Percentiles rank a stretch among this genome's conserved stretches.
Conservation (phyloP, 2,797 vertebrate species). For the Cossypha polioptera region DNA sequence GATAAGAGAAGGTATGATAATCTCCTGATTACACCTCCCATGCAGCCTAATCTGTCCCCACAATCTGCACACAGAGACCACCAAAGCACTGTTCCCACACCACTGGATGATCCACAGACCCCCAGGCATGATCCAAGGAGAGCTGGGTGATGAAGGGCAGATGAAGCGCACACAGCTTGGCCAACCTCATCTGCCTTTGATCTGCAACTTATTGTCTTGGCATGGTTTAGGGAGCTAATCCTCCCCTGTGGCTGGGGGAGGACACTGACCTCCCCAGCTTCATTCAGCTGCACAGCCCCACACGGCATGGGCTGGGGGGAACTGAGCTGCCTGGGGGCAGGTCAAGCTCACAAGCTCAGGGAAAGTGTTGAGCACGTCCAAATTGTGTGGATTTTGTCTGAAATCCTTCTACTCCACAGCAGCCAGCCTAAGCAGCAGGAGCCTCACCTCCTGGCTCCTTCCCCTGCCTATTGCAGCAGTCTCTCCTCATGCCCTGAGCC, state of each 20-base stretch:
- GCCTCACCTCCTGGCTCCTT: neutral
- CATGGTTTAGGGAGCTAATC: neutral
- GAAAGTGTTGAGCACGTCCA: accelerated
- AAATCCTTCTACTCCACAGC: neutral
- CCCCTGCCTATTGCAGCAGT: neutral
- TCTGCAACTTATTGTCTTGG: neutral
- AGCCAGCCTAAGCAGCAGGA: neutral
- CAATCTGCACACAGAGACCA: neutral
- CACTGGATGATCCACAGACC: accelerated
- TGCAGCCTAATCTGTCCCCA: neutral
- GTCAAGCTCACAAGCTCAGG: neutral
- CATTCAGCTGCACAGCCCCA: neutral
- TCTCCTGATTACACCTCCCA: neutral
- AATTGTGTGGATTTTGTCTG: neutral
- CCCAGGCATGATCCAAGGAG: neutral
- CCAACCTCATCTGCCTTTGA: neutral
- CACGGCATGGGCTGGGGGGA: neutral
- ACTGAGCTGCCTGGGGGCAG: neutral
- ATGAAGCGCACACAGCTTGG: neutral
- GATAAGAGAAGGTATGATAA: neutral
- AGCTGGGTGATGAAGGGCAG: neutral
- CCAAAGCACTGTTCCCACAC: neutral
- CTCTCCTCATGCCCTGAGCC: neutral
- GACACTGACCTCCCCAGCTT: accelerated
- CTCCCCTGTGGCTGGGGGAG: neutral